A percentile compares a stretch with the other conserved stretches of the same genome.
Conservation (phyloP, 1,140 invertebrate genomes). For the Zaprionus africanus region DNA sequence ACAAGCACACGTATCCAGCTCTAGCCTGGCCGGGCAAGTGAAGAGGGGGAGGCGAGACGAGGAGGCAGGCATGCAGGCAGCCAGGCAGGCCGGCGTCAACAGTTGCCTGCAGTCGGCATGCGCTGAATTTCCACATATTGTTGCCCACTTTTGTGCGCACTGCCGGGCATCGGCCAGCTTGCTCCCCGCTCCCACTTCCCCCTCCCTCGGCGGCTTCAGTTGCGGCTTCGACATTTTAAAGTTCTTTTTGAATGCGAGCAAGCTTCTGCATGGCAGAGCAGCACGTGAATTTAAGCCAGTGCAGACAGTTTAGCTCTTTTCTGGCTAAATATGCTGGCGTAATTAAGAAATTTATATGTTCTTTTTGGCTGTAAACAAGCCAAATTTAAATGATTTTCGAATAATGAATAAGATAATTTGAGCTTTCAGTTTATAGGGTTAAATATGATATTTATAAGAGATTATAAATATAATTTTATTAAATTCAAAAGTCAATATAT, state of each 20-base stretch:
- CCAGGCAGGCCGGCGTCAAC: slow-evolving; percentile 26
- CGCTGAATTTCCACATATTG: slow-evolving; percentile 81
- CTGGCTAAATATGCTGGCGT: no score
- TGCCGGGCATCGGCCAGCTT: slow-evolving; percentile 40
- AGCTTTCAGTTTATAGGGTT: no score
- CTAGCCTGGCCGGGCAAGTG: background rate
- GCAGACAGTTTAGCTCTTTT: background rate
- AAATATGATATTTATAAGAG: no score
- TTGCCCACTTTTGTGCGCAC: slow-evolving; percentile 77
- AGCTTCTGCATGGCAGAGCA: slow-evolving; percentile 70
- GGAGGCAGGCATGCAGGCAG: slow-evolving; percentile 1
- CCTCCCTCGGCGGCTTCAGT: slow-evolving; percentile 2
- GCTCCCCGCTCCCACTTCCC: background rate
- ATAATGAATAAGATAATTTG: no score
- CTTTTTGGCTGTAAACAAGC: no score
- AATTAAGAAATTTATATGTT: no score
- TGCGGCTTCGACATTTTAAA: slow-evolving; percentile 5
- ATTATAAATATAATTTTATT: no score
- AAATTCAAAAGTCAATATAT: no score
- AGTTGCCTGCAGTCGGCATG: slow-evolving; percentile 73
- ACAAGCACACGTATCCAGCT: slow-evolving; percentile 25
- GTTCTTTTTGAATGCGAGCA: slow-evolving; percentile 68
- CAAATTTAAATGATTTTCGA: no score
- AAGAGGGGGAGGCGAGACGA: no score
- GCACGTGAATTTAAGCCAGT: slow-evolving; percentile 28